These are phyloP conservation scores for Aphyosemion australe DNA, from an alignment of 2,113 vertebrate genomes.

Conservation along the genomic window DNA sequence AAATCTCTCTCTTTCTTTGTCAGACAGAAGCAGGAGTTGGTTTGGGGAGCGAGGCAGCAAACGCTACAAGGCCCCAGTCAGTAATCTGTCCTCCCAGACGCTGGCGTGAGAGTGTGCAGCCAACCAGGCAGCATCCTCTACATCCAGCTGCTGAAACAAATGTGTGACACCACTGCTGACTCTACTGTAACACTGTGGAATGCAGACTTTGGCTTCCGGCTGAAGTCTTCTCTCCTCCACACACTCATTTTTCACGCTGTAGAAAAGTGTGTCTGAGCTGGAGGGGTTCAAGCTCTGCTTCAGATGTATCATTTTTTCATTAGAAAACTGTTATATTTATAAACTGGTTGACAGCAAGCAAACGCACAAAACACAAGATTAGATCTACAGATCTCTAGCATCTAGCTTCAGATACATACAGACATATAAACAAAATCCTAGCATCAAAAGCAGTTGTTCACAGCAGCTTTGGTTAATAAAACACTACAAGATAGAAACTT, in stretches of 20 bases:
- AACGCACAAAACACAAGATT: background rate
- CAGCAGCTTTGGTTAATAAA: too few relatives aligned
- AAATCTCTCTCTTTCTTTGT: slow-evolving; percentile 15
- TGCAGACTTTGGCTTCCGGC: slow-evolving; percentile 69
- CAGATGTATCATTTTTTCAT: slow-evolving; percentile 24
- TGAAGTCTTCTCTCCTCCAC: slow-evolving; percentile 57
- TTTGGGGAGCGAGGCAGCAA: slow-evolving; percentile 23
- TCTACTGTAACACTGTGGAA: slow-evolving; percentile 47
- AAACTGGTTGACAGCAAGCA: background rate
- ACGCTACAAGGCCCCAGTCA: slow-evolving; percentile 20
- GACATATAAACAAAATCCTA: too few relatives aligned
- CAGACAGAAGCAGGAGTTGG: slow-evolving; percentile 1
- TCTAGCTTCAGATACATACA: too few relatives aligned
- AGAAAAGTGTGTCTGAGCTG: slow-evolving; percentile 44
- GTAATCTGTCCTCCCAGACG: slow-evolving; percentile 31
- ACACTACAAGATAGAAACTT: too few relatives aligned
- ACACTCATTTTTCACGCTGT: too few relatives aligned
- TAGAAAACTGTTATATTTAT: background rate
- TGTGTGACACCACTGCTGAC: slow-evolving; percentile 51
- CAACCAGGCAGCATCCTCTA: slow-evolving; percentile 71
- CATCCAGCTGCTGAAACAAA: slow-evolving; percentile 81
- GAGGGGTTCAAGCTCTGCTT: slow-evolving; percentile 50
- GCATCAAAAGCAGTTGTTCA: too few relatives aligned
- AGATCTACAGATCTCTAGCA: too few relatives aligned
- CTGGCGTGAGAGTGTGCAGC: slow-evolving; percentile 18